Evolutionary conservation across 2,797 vertebrate genomes (phyloP).

Genomic region (Amblyraja radiata): DNA sequence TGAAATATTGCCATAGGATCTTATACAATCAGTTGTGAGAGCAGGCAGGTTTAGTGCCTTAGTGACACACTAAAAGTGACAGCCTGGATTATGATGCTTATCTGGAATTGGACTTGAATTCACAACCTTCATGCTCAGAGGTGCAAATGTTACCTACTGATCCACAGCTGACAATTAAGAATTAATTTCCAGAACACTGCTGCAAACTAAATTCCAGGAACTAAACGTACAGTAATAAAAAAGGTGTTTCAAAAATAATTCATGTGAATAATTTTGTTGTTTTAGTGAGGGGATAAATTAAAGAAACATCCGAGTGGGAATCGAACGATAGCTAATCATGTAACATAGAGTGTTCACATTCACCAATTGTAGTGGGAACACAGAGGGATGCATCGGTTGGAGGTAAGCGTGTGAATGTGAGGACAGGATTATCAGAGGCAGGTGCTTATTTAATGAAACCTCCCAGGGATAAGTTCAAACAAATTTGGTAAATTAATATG

Average conservation of each 20-base stretch:
- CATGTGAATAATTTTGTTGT: not conserved
- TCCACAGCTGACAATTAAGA: not conserved
- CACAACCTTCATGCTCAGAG: too few relatives aligned
- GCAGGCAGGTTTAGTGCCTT: too few relatives aligned
- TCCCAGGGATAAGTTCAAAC: not conserved
- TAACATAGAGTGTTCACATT: not conserved
- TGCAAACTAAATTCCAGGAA: not conserved
- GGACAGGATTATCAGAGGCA: not conserved
- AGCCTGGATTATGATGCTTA: too few relatives aligned
- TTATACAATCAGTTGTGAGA: too few relatives aligned
- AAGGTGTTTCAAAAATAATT: not conserved
- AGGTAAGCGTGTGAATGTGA: not conserved
- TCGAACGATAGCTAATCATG: not conserved
- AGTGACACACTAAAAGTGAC: too few relatives aligned
- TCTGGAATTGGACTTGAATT: too few relatives aligned
- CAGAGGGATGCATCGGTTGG: not conserved
- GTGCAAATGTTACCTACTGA: too few relatives aligned
- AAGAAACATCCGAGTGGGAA: not conserved
- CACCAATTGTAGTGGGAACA: not conserved
- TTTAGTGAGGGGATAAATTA: not conserved
- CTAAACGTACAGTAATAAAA: not conserved
- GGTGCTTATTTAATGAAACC: not conserved
- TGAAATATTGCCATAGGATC: too few relatives aligned
- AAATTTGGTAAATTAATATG: not conserved
- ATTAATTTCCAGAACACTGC: not conserved